Evolutionary conservation across 2,113 vertebrate species (phyloP).

Genomic region (Brienomyrus longianalis): DNA sequence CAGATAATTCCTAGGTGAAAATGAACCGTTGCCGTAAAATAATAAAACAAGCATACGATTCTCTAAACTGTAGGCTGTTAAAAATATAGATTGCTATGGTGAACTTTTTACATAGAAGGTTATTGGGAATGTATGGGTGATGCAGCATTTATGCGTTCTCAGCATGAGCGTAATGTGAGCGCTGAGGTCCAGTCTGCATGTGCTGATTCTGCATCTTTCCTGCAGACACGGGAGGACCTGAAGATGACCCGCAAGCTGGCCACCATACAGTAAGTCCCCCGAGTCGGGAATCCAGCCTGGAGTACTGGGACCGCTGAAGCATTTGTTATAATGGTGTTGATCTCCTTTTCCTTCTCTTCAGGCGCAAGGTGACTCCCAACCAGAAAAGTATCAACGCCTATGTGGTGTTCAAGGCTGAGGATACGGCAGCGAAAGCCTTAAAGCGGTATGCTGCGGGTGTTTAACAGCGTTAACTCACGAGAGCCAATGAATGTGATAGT

Average conservation of each 20-base stretch:
- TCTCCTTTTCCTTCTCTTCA: slow-evolving; percentile 35
- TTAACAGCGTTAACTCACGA: not conserved
- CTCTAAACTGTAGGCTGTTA: not conserved
- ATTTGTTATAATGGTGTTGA: not conserved
- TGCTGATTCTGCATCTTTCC: slow-evolving; percentile 26
- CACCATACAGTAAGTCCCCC: slow-evolving; percentile 74
- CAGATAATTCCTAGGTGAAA: not conserved
- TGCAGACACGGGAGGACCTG: slow-evolving; percentile 79
- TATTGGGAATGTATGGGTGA: not conserved
- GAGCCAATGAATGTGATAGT: not conserved
- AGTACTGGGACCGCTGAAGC: not conserved
- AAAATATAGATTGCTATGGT: not conserved
- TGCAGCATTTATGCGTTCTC: not conserved
- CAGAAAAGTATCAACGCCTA: slow-evolving; percentile 83
- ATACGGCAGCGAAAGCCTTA: slow-evolving; percentile 62
- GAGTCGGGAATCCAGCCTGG: not conserved
- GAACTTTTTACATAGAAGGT: not conserved
- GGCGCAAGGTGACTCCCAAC: slow-evolving; percentile 76
- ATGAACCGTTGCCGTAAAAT: not conserved
- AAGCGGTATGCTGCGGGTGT: slow-evolving; percentile 55
- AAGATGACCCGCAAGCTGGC: slow-evolving; percentile 74
- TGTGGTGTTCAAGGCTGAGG: slow-evolving; percentile 78
- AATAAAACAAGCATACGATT: not conserved
- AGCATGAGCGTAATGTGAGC: not conserved
- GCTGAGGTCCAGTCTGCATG: not conserved